phyloP scores from a whole-genome alignment of 1,140 invertebrate genomes.

The Drosophila mauritiana region DNA sequence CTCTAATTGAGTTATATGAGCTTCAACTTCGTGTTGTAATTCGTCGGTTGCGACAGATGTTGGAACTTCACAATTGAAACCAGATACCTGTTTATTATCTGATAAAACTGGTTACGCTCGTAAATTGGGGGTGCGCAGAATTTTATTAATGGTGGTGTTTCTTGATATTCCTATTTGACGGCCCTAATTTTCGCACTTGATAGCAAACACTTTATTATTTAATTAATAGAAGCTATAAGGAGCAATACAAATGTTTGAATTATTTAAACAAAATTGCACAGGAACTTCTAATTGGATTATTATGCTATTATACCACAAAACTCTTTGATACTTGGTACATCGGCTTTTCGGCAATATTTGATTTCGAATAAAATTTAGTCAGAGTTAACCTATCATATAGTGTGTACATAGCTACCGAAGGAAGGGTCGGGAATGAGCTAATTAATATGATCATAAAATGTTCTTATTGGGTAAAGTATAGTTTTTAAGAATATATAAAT shows the following conservation, averaged over 20 bases:
- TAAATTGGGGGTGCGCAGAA: slow-evolving; percentile 3
- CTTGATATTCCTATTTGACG: neutral
- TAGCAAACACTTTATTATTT: slow-evolving; percentile 2
- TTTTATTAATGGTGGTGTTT: slow-evolving; percentile 14
- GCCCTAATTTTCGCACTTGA: slow-evolving; percentile 4
- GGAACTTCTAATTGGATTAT: too few species aligned
- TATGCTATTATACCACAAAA: too few species aligned
- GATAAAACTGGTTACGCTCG: slow-evolving; percentile 14
- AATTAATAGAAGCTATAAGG: neutral
- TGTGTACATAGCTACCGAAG: too few species aligned
- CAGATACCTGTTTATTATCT: slow-evolving; percentile 31
- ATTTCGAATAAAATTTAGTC: too few species aligned
- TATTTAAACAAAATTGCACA: too few species aligned
- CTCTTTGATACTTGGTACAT: too few species aligned
- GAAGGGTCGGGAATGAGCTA: too few species aligned
- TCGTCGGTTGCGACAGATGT: slow-evolving; percentile 22
- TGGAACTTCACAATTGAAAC: slow-evolving; percentile 18
- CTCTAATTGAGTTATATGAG: slow-evolving; percentile 18
- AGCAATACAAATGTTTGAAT: neutral
- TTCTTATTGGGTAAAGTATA: too few species aligned
- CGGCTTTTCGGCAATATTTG: too few species aligned
- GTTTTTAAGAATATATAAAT: too few species aligned
- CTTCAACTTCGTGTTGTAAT: slow-evolving; percentile 1
- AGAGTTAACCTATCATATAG: too few species aligned
- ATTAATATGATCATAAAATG: too few species aligned